Percentiles rank a stretch among this genome's conserved stretches.
Evolutionary conservation across 2,113 vertebrate genomes (phyloP).

Genomic region (Jaculus jaculus): DNA sequence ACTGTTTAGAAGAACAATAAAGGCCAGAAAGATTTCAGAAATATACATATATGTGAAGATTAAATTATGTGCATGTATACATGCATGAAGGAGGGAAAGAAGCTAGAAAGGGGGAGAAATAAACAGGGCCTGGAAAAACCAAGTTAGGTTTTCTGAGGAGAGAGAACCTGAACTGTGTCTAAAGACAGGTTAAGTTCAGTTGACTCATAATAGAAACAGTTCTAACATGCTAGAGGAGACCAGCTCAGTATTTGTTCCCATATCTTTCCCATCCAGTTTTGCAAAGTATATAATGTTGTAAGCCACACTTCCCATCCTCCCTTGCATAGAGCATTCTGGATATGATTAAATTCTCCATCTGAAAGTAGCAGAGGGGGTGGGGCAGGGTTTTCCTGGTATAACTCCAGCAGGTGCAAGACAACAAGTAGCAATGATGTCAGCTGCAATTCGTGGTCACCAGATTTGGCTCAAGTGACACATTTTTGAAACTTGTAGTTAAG

Average conservation of each 20-base stretch:
- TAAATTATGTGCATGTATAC: no score
- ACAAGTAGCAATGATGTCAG: not conserved
- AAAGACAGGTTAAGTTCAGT: not conserved
- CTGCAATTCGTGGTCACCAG: not conserved
- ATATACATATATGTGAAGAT: not conserved
- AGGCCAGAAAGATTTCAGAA: not conserved
- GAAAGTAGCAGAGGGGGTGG: not conserved
- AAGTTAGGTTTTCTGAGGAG: conserved; percentile 13
- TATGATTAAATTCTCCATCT: not conserved
- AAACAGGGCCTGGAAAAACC: not conserved
- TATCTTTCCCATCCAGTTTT: not conserved
- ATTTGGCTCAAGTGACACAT: not conserved
- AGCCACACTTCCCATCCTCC: not conserved
- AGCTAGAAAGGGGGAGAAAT: not conserved
- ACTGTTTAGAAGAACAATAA: not conserved
- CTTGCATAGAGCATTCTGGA: not conserved
- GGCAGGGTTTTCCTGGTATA: not conserved
- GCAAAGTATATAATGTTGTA: not conserved
- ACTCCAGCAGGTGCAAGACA: not conserved
- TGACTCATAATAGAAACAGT: not conserved
- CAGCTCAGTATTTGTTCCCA: not conserved
- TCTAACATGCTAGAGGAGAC: not conserved
- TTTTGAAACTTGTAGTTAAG: not conserved
- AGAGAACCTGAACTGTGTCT: not conserved
- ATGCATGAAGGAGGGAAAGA: not conserved